A percentile compares a stretch with the other conserved stretches of the same genome.
Evolutionary conservation across 2,797 vertebrate genomes (phyloP).

Genomic region (Apogon talboti): DNA sequence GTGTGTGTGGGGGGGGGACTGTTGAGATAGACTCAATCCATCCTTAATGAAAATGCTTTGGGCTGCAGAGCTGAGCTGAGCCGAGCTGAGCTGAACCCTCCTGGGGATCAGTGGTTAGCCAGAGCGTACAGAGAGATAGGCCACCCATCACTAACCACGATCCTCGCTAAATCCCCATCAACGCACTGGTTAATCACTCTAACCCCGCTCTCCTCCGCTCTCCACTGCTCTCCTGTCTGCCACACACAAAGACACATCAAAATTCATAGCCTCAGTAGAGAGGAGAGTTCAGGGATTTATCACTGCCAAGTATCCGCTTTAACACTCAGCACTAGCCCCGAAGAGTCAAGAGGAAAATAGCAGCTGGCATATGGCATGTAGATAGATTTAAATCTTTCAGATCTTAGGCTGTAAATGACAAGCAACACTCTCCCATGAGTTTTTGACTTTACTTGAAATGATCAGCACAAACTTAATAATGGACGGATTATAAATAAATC

Average conservation of each 20-base stretch:
- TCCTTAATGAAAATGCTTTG: slow-evolving; percentile 99
- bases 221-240: slow-evolving; percentile 67
- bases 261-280: slow-evolving; percentile 85
- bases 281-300: slow-evolving; percentile 76
- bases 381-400: slow-evolving; percentile 21
- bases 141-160: slow-evolving; percentile 86
- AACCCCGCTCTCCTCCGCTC: slow-evolving; percentile 76
- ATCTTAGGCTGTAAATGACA: slow-evolving; percentile 28
- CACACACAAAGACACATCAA: slow-evolving; percentile 86
- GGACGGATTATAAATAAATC: slow-evolving; percentile 8
- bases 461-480: slow-evolving; percentile 14
- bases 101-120: slow-evolving; percentile 89
- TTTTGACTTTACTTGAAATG: slow-evolving; percentile 28
- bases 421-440: slow-evolving; percentile 14
- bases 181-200: slow-evolving; percentile 86
- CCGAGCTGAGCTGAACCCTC: slow-evolving; percentile 86
- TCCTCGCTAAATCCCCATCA: slow-evolving; percentile 86
- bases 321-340: slow-evolving; percentile 55
- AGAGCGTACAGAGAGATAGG: slow-evolving; percentile 81
- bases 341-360: slow-evolving; percentile 61
- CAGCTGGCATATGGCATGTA: slow-evolving; percentile 26
- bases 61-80: slow-evolving; percentile 91
- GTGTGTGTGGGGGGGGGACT: slow-evolving; percentile 34
- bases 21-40: slow-evolving; percentile 94
- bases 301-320: slow-evolving; percentile 73